Conservation (phyloP, 2,888 invertebrate species). For the Sipunculus nudus region DNA sequence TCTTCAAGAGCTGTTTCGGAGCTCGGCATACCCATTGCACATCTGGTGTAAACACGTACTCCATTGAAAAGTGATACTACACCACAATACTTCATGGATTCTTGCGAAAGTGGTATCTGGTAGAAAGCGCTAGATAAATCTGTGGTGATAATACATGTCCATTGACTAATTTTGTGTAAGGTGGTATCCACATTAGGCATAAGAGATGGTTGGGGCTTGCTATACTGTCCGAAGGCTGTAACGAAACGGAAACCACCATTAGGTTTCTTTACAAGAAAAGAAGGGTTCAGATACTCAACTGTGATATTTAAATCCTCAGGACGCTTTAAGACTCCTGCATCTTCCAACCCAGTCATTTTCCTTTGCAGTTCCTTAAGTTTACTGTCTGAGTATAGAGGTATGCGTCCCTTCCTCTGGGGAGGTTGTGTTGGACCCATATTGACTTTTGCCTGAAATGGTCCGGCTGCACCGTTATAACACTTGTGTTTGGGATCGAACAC, state of each 20-base stretch:
- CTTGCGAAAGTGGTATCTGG: slow-evolving; percentile 38
- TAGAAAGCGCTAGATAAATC: slow-evolving; percentile 40
- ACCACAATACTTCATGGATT: slow-evolving; percentile 44
- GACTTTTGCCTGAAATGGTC: neutral
- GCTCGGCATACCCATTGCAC: slow-evolving; percentile 46
- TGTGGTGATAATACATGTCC: slow-evolving; percentile 39
- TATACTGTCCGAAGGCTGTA: slow-evolving; percentile 14
- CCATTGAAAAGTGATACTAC: slow-evolving; percentile 42
- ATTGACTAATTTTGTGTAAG: slow-evolving; percentile 31
- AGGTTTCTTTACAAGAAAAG: slow-evolving; percentile 8
- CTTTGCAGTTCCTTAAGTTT: neutral
- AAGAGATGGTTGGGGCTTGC: slow-evolving; percentile 13
- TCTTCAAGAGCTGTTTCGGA: slow-evolving; percentile 44
- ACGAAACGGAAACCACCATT: slow-evolving; percentile 7
- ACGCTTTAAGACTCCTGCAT: slow-evolving; percentile 5
- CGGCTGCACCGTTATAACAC: slow-evolving; percentile 9
- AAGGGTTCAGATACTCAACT: slow-evolving; percentile 8
- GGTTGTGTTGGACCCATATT: slow-evolving; percentile 15
- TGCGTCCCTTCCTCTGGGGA: slow-evolving; percentile 11
- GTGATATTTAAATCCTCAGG: neutral
- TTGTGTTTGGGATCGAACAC: neutral
- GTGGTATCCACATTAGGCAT: slow-evolving; percentile 25
- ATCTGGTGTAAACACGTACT: slow-evolving; percentile 38
- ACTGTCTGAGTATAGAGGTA: slow-evolving; percentile 4
- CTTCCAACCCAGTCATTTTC: slow-evolving; percentile 8